These are phyloP conservation scores for Cavia porcellus DNA, from an alignment of 2,113 vertebrate species.

Conservation along the genomic window DNA sequence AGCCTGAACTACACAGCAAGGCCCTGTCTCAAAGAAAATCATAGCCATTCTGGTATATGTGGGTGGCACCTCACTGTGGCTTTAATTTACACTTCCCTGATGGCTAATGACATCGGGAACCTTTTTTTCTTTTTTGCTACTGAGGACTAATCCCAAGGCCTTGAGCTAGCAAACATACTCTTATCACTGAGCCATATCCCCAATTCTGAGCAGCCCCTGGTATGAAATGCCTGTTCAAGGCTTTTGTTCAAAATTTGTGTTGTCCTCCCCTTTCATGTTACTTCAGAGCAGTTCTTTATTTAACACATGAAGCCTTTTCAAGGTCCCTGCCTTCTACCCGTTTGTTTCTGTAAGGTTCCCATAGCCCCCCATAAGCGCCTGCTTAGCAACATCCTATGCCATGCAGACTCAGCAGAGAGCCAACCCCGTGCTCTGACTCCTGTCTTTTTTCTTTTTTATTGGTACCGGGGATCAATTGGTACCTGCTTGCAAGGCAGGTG, in stretches of 20 bases:
- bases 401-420: background rate
- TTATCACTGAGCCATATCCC: background rate
- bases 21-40: background rate
- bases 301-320: background rate
- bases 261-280: background rate
- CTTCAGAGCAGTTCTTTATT: conserved; percentile 11
- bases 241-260: background rate
- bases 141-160: background rate
- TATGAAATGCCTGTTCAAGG: background rate
- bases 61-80: background rate
- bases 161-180: background rate
- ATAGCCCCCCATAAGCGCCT: background rate
- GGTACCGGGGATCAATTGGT: too few relatives aligned
- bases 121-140: background rate
- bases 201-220: background rate
- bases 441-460: background rate
- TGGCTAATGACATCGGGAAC: background rate
- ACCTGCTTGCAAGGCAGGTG: too few relatives aligned
- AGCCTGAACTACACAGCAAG: background rate
- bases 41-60: background rate
- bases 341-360: background rate
- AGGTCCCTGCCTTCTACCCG: background rate
- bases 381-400: background rate
- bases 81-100: background rate
- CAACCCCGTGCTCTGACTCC: background rate